These are phyloP conservation scores for Drosophila macrospina DNA, from an alignment of 2,888 invertebrate genomes.

Conservation along the genomic window DNA sequence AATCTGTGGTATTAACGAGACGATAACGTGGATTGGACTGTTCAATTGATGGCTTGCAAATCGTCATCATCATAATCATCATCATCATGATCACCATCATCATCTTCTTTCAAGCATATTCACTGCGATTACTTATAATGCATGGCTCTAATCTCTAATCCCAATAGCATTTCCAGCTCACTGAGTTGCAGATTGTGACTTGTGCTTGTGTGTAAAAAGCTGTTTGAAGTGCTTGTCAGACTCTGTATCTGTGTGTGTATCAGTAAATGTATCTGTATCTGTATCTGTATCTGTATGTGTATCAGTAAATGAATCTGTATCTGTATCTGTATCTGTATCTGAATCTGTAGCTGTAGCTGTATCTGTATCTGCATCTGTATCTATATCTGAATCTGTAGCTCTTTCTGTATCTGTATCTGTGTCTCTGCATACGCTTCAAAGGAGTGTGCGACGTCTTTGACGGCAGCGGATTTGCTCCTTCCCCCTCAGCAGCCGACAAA, in stretches of 20 bases:
- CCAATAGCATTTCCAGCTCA: constrained; percentile 67
- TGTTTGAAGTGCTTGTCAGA: constrained; percentile 69
- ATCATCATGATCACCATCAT: constrained; percentile 38
- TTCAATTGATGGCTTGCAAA: constrained; percentile 50
- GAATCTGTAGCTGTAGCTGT: constrained; percentile 25
- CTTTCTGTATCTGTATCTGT: constrained; percentile 24
- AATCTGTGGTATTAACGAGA: constrained; percentile 35
- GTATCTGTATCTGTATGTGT: constrained; percentile 25
- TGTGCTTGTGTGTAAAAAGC: constrained; percentile 37
- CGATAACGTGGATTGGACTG: constrained; percentile 39
- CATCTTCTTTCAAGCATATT: constrained; percentile 51
- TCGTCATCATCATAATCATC: constrained; percentile 35
- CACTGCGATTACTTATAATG: constrained; percentile 69
- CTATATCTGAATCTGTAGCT: constrained; percentile 43
- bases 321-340: constrained; percentile 43
- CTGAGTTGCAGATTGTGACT: constrained; percentile 57
- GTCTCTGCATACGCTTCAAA: constrained; percentile 57
- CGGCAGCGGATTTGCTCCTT: constrained; percentile 61
- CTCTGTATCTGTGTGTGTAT: constrained; percentile 42
- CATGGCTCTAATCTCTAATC: constrained; percentile 57
- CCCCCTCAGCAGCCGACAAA: constrained; percentile 9
- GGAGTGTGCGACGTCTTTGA: constrained; percentile 72
- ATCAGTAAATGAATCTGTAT: constrained; percentile 35
- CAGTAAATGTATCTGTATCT: constrained; percentile 42
- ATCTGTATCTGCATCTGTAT: constrained; percentile 41